Evolutionary conservation across 2,888 invertebrate species (phyloP), one percentile per base, ranked within the genome.

Genomic region (Dynastes hyllus): DNA sequence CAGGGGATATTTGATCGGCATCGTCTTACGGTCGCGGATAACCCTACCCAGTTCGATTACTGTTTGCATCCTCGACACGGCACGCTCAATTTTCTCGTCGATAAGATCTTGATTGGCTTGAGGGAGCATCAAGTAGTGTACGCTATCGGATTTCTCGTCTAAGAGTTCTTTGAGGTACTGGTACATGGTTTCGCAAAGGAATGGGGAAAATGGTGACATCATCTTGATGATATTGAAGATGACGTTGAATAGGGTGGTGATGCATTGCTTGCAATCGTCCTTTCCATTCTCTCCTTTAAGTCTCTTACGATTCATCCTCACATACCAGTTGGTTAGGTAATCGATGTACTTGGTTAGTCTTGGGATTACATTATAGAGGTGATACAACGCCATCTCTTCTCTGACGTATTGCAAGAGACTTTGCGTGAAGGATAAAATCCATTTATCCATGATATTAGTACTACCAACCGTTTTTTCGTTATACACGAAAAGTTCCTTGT

Each of bases 201-300:
- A 99, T 0, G 99, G 99, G 0, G 98, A 97, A 88, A 99, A 99
- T 0, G 99, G 98, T 0, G 99, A 96, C 96, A 99, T 98, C 85
- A 98, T 93, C 84, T 95, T 92, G 0, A 95, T 93, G 93, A 99
- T 96, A 76, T 95, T 94, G 86, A 94, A 95, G 50, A 99, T 90
- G 0, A 99, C 97, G 84, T 94, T 93, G 87, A 95, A 98, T 8
- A 99, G 91, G 0, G 98, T 97, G 83, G 95, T 94, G 77, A 99
- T 89, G 0, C 98, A 97, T 78, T 93, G 91, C 80, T 93, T 92
- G 86, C 97, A 96, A 86, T 99, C 98, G 45, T 92, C 91, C 2
- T 91, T 87, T 0, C 97, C 96, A 82, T 91, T 91, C 86, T 98
- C 98, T 58, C 98, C 98, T 91, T 98, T 99, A 80, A 99, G 92